Base-by-base conservation (phyloP, 1,140 invertebrate species). In the Eupristina koningsbergeri region DNA sequence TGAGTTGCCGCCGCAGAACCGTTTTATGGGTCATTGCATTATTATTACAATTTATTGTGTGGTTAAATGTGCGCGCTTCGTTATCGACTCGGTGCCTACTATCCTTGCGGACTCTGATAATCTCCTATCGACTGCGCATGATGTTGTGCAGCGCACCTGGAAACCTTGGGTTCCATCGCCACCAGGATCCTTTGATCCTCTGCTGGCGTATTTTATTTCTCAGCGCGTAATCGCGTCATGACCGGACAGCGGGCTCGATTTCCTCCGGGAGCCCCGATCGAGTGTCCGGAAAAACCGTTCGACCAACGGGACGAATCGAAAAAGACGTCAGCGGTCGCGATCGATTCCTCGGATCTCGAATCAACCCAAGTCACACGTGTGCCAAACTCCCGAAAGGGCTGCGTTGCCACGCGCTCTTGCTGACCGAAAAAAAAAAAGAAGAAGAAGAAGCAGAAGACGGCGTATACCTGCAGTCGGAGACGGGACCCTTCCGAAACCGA, bases 331-430 rank as follows among this genome's bases (percentile, higher is more conserved):
- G 29, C 64, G 69, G 53, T 31, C 76, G 22, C 76, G 69, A 61
- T 81, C 47, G 39, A 73, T 81, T 45, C 80, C 74, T 81, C 74
- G 74, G 73, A 67, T 67, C 39, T 53, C 45, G 45, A 67, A 64
- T 36, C 63, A 36, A 53, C 53, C 53, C 64, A 11, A 45, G 41
- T 11, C 13, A 58, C 63, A 11, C 63, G 11, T 11, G 63, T 64
- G 63, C 63, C 31, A 64, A 64, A 31, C 53, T 2, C 61, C 61
- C 19, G 74, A 8, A 5, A 47, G 31, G 29, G 61, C 61, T 64
- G 29, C 61, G 61, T 71, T 71, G 39, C 67, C 67, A 36, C 67
- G 61, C 29, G 13, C 26, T 34, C 61, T 22, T 13, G 53, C 53
- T 58, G 53, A 58, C 53, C 53, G 22, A 58, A 58, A 58, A 67